Evolutionary conservation across 2,113 vertebrate genomes (phyloP).

Genomic region (Triplophysa tibetana): DNA sequence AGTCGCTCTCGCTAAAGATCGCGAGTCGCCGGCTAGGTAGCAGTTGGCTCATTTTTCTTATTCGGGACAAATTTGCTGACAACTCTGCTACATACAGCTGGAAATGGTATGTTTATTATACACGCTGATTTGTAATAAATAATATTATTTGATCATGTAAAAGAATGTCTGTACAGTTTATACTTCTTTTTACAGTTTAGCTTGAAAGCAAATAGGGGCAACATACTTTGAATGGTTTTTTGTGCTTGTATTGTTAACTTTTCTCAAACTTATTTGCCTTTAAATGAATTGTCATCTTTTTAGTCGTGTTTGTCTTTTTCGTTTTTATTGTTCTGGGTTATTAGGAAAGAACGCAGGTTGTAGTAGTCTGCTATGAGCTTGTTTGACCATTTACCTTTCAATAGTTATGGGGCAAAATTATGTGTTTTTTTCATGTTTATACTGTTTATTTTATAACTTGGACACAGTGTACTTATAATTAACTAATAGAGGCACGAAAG

Average conservation of each 20-base stretch:
- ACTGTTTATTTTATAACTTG: too few species aligned
- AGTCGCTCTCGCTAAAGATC: background rate
- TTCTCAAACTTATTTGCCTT: background rate
- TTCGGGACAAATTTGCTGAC: conserved; percentile 2
- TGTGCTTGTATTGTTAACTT: background rate
- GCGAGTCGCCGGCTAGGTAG: background rate
- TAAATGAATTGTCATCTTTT: background rate
- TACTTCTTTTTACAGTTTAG: background rate
- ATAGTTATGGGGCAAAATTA: background rate
- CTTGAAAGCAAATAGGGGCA: background rate
- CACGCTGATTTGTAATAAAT: background rate
- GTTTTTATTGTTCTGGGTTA: background rate
- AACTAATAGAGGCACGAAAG: background rate
- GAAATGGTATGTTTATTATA: conserved; percentile 22
- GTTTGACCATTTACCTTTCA: background rate
- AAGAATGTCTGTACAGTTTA: background rate
- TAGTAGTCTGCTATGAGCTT: background rate
- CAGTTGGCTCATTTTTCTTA: conserved; percentile 9
- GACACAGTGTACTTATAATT: too few species aligned
- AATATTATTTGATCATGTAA: background rate
- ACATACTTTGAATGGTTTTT: background rate
- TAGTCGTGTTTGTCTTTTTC: background rate
- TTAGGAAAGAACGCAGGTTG: background rate
- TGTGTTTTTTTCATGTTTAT: too few species aligned
- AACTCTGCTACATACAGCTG: background rate